Evolutionary conservation across 2,797 vertebrate species (phyloP).

Genomic region (Anabas testudineus): DNA sequence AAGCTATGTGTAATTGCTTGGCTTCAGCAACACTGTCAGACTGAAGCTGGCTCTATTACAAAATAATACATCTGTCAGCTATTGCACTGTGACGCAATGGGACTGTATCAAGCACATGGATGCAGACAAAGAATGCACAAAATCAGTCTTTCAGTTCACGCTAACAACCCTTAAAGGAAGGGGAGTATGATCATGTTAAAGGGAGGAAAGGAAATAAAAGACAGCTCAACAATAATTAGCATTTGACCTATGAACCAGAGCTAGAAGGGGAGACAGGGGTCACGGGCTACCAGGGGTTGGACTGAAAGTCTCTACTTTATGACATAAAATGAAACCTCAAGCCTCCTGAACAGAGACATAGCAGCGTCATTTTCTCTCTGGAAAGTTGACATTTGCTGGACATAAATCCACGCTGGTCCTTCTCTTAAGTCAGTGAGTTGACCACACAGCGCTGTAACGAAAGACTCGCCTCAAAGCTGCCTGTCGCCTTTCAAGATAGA

Average conservation of each 20-base stretch:
- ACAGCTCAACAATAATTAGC: not conserved
- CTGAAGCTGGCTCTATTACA: conserved; percentile 27
- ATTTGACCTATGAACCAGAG: conserved; percentile 22
- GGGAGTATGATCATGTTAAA: not conserved
- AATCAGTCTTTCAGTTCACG: not conserved
- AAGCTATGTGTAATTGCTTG: conserved; percentile 18
- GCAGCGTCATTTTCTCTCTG: conserved; percentile 80
- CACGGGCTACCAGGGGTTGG: conserved; percentile 29
- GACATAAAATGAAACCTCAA: conserved; percentile 74
- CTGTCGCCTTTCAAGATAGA: conserved; percentile 4
- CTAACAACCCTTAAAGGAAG: not conserved
- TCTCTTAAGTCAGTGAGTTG: not conserved
- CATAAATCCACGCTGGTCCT: conserved; percentile 6
- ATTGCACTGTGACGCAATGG: not conserved
- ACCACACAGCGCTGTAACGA: conserved; percentile 6
- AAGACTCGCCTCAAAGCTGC: not conserved
- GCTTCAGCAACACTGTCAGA: conserved; percentile 27
- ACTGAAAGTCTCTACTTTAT: conserved; percentile 49
- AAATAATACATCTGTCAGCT: conserved; percentile 27
- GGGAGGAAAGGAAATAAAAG: not conserved
- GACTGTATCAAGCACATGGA: conserved; percentile 2
- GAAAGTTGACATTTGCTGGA: conserved; percentile 74
- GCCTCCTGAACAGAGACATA: conserved; percentile 78
- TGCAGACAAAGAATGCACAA: not conserved
- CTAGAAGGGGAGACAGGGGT: conserved; percentile 18